Evolutionary conservation across 1,140 invertebrate species (phyloP).

Genomic region (Papilio polyxenes): DNA sequence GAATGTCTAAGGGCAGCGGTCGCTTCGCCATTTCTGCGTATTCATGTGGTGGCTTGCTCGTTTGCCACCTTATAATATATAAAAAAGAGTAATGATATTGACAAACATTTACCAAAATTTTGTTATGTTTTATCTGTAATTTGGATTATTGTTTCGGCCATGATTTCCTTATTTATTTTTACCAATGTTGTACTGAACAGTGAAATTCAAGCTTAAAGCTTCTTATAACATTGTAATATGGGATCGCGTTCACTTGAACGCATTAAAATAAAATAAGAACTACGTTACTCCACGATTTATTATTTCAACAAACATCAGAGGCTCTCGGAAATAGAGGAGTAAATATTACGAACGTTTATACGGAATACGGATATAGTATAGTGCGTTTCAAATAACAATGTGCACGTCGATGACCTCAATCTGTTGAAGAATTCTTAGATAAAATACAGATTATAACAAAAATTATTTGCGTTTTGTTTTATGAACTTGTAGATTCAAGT

Average conservation of each 20-base stretch:
- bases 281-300: background rate
- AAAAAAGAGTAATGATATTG: too few species aligned
- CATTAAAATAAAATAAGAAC: background rate
- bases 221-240: background rate
- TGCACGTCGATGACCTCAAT: background rate
- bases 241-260: background rate
- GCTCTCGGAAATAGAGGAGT: background rate
- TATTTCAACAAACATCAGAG: conserved; percentile 25
- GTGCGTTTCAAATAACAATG: background rate
- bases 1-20: too few species aligned
- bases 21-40: too few species aligned
- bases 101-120: too few species aligned
- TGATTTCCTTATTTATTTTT: background rate
- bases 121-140: too few species aligned
- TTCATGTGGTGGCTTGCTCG: too few species aligned
- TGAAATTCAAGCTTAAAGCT: background rate
- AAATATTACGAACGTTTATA: background rate
- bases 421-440: background rate
- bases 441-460: too few species aligned
- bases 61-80: too few species aligned
- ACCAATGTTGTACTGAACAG: background rate
- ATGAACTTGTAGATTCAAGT: too few species aligned
- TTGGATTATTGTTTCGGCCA: too few species aligned
- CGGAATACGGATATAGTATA: background rate
- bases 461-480: too few species aligned